phyloP scores from a whole-genome alignment of 2,888 invertebrate genomes.

The Drosophila mimica region DNA sequence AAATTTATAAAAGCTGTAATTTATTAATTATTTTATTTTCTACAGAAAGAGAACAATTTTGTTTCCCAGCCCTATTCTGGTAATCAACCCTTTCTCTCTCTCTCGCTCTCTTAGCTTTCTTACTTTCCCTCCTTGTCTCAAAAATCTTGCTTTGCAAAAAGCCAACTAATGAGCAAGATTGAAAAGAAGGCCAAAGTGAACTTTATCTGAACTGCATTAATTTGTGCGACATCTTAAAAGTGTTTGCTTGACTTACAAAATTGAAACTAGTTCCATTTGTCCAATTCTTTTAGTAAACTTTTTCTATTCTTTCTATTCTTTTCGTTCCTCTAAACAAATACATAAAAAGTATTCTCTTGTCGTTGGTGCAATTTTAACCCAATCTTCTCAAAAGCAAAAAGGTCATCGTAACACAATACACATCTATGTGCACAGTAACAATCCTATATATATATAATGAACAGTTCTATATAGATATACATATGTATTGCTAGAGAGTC shows the following conservation, averaged over 20 bases:
- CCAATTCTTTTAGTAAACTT: background rate
- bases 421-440: conserved; percentile 25
- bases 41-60: background rate
- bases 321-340: background rate
- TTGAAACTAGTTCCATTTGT: background rate
- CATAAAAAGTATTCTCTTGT: background rate
- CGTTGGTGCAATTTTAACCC: background rate
- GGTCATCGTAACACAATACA: conserved; percentile 60
- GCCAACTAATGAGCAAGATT: background rate
- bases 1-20: background rate
- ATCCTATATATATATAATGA: conserved; percentile 10
- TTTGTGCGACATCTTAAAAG: background rate
- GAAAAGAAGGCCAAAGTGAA: background rate
- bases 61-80: background rate
- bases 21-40: background rate
- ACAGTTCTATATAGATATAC: conserved; percentile 9
- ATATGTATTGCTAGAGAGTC: conserved; percentile 7
- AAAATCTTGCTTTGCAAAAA: background rate
- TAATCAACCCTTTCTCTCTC: background rate
- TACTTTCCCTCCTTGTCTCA: background rate
- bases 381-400: conserved; percentile 30
- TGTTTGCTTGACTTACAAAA: background rate
- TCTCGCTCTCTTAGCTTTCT: background rate
- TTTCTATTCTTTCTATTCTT: background rate
- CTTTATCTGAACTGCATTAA: background rate